Conservation (phyloP, 2,888 invertebrate species). For the Digitonthophagus gazella region DNA sequence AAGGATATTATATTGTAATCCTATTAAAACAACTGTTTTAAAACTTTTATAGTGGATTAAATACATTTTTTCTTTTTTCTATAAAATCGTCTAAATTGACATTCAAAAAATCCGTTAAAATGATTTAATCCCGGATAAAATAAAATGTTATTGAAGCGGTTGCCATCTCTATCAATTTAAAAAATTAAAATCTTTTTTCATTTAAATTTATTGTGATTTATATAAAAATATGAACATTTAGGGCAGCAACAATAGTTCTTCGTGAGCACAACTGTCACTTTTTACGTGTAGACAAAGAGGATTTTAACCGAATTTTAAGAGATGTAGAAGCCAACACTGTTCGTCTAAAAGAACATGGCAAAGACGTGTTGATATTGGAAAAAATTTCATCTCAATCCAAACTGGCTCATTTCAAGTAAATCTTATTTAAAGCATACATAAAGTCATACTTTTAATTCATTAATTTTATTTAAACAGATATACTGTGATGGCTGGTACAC, state of each 20-base stretch:
- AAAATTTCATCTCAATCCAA: constrained; percentile 62
- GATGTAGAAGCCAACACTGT: constrained; percentile 89
- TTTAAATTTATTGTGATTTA: no score
- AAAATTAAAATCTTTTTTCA: no score
- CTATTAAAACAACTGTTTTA: no score
- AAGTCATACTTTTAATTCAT: not conserved
- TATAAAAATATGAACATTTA: no score
- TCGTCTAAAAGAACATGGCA: constrained; percentile 77
- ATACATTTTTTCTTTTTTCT: no score
- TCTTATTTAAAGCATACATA: constrained; percentile 14
- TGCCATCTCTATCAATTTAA: no score
- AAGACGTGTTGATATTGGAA: constrained; percentile 79
- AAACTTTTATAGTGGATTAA: no score
- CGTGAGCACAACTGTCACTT: constrained; percentile 82
- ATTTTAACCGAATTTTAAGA: constrained; percentile 77
- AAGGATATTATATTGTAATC: no score
- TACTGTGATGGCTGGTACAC: constrained; percentile 83
- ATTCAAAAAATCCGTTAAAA: no score
- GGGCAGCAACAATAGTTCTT: constrained; percentile 79
- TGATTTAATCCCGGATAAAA: no score
- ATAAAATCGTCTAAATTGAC: no score
- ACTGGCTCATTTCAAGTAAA: constrained; percentile 65
- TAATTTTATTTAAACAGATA: constrained; percentile 59
- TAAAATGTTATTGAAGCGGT: no score
- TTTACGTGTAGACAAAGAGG: constrained; percentile 78